These are phyloP conservation scores for Microtus ochrogaster DNA, from an alignment of 2,113 vertebrate species.

Conservation along the genomic window DNA sequence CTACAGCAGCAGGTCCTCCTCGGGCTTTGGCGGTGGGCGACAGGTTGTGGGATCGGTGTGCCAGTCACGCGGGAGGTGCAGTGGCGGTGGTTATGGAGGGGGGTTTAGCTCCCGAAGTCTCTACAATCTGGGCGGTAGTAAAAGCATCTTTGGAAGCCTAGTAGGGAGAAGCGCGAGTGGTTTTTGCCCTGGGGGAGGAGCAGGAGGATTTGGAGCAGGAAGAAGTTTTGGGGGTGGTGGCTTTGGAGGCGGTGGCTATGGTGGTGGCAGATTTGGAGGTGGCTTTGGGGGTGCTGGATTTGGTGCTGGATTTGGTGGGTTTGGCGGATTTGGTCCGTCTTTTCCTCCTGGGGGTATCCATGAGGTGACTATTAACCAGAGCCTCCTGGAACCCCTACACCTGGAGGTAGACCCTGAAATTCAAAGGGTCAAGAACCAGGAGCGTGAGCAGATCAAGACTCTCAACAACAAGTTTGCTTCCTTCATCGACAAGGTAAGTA, in stretches of 20 bases:
- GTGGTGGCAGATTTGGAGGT: constrained; percentile 26
- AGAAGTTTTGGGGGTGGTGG: constrained; percentile 16
- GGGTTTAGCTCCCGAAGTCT: constrained; percentile 71
- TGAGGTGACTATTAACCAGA: constrained; percentile 78
- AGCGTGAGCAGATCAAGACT: constrained; percentile 90
- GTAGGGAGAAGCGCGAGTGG: constrained; percentile 54
- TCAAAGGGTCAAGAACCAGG: constrained; percentile 83
- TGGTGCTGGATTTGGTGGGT: constrained; percentile 39
- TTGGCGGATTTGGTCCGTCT: constrained; percentile 59
- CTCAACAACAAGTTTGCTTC: constrained; percentile 92
- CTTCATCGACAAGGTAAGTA: constrained; percentile 89
- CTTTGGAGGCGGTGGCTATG: constrained; percentile 3
- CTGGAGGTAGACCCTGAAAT: constrained; percentile 82
- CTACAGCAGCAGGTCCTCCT: not conserved
- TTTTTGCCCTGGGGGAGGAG: constrained; percentile 32
- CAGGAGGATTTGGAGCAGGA: not conserved
- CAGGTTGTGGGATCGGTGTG: not conserved
- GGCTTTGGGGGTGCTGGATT: constrained; percentile 67
- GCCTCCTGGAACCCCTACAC: constrained; percentile 78
- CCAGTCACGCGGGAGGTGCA: constrained; percentile 7
- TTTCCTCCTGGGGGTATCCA: constrained; percentile 64
- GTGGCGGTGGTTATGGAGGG: constrained; percentile 5
- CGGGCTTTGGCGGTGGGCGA: constrained; percentile 45
- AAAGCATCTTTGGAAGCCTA: constrained; percentile 46
- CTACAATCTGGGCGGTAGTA: not conserved